These are phyloP conservation scores for Leptoteleia sp. DNA, from an alignment of 1,140 invertebrate genomes.

Conservation along the genomic window DNA sequence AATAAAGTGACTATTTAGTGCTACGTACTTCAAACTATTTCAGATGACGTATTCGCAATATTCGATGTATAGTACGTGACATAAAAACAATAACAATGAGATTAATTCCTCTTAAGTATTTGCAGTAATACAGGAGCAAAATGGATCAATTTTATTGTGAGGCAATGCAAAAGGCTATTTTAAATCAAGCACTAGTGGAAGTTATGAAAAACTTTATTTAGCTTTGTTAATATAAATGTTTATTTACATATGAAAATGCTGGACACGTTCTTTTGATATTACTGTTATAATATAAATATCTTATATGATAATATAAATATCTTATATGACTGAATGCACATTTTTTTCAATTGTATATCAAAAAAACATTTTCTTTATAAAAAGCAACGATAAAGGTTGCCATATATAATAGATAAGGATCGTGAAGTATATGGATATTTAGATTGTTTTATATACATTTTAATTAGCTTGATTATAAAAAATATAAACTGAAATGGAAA, in stretches of 20 bases:
- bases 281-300: too few species aligned
- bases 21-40: slow-evolving; percentile 27
- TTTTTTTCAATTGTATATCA: neutral
- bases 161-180: neutral
- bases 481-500: too few species aligned
- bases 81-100: slow-evolving; percentile 17
- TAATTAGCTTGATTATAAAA: too few species aligned
- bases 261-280: neutral
- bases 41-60: slow-evolving; percentile 18
- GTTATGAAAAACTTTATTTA: too few species aligned
- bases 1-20: slow-evolving; percentile 72
- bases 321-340: too few species aligned
- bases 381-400: neutral
- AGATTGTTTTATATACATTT: too few species aligned
- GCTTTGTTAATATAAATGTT: neutral
- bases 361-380: neutral
- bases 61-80: slow-evolving; percentile 12
- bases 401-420: neutral
- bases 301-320: too few species aligned
- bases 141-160: neutral
- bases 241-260: slow-evolving; percentile 3
- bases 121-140: neutral
- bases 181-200: neutral
- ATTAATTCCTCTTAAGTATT: slow-evolving; percentile 4
- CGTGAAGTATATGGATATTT: too few species aligned